phyloP scores from a whole-genome alignment of 2,113 vertebrate species.

The Orycteropus afer region DNA sequence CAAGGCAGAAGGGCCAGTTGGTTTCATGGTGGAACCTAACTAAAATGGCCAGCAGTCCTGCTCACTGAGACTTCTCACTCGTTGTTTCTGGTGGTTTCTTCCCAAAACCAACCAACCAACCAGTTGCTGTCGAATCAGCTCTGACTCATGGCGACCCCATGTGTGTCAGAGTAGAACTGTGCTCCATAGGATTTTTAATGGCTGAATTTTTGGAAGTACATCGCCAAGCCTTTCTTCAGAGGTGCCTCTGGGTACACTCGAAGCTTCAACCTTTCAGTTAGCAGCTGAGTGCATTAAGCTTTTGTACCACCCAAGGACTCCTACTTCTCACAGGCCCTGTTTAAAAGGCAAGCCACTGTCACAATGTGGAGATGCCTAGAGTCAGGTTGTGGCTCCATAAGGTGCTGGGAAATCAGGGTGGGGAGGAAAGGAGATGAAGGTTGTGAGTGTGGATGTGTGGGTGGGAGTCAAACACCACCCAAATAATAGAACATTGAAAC shows the following conservation, averaged over 20 bases:
- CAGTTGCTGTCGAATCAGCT: too few relatives aligned
- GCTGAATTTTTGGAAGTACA: background rate
- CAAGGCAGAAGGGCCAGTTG: background rate
- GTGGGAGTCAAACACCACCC: background rate
- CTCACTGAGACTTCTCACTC: background rate
- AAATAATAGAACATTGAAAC: background rate
- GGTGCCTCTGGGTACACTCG: background rate
- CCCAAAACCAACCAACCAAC: too few relatives aligned
- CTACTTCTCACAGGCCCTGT: background rate
- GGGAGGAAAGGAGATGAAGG: background rate
- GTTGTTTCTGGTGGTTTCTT: background rate
- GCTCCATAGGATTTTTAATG: too few relatives aligned
- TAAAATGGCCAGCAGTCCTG: background rate
- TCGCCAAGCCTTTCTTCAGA: too few relatives aligned
- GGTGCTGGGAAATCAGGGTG: background rate
- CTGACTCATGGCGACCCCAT: background rate
- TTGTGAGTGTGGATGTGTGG: background rate
- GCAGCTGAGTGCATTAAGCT: background rate
- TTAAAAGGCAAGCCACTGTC: background rate
- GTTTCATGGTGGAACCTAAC: background rate
- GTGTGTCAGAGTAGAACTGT: background rate
- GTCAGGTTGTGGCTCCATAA: background rate
- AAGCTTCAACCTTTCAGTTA: background rate
- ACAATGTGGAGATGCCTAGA: background rate
- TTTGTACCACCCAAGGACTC: background rate